Percentiles rank a stretch among this genome's conserved stretches.
These are phyloP conservation scores for Arbacia lixula DNA, from an alignment of 53 echinoderm and acorn worm species.

Conservation along the genomic window DNA sequence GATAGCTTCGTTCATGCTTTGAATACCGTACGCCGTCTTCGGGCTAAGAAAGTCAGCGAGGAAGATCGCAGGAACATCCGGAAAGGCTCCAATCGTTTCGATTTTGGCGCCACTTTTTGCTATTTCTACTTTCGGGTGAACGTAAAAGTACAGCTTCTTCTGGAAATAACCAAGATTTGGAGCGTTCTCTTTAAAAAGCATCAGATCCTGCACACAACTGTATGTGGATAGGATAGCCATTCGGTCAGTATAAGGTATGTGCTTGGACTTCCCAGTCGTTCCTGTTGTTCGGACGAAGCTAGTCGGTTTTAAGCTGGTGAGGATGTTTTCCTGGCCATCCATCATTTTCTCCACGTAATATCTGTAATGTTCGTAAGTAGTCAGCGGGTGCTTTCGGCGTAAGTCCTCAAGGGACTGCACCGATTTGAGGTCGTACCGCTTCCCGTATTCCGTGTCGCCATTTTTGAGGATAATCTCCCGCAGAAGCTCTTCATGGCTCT, in stretches of 20 bases:
- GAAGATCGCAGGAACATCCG: background rate
- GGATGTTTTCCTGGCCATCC: slow-evolving; percentile 68
- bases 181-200: background rate
- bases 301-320: slow-evolving; percentile 57
- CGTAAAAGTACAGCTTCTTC: slow-evolving; percentile 47
- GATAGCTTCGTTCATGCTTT: slow-evolving; percentile 10
- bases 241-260: slow-evolving; percentile 47
- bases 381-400: slow-evolving; percentile 63
- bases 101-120: slow-evolving; percentile 38
- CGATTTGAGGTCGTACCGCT: slow-evolving; percentile 38
- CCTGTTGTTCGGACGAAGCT: slow-evolving; percentile 68
- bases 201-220: background rate
- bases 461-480: slow-evolving; percentile 58
- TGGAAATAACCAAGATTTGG: slow-evolving; percentile 36
- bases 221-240: background rate
- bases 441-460: slow-evolving; percentile 73
- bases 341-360: slow-evolving; percentile 65
- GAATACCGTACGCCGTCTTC: background rate
- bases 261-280: slow-evolving; percentile 74
- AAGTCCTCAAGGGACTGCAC: slow-evolving; percentile 70
- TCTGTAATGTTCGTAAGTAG: slow-evolving; percentile 66
- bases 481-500: slow-evolving; percentile 60
- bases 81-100: slow-evolving; percentile 12
- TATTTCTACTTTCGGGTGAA: background rate
- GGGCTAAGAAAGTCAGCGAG: background rate